A percentile compares a stretch with the other conserved stretches of the same genome.
Evolutionary conservation across 2,888 invertebrate genomes (phyloP).

Genomic region (Galeopsomyia nigrocyanea): DNA sequence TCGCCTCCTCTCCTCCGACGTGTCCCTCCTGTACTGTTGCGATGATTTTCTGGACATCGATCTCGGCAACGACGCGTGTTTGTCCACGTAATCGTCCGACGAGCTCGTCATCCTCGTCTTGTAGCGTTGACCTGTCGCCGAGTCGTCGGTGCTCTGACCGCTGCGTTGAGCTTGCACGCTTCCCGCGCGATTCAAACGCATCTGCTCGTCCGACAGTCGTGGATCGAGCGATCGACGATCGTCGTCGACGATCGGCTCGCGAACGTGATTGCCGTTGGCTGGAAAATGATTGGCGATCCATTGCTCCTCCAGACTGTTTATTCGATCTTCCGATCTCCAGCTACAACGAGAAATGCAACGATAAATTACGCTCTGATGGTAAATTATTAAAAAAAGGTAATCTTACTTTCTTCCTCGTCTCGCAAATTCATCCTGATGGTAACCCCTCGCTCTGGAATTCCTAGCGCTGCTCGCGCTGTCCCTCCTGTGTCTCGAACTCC

Average conservation of each 20-base stretch:
- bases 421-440: conserved; percentile 34
- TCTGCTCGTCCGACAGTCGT: conserved; percentile 26
- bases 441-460: conserved; percentile 6
- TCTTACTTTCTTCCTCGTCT: conserved; percentile 38
- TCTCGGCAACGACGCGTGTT: conserved; percentile 35
- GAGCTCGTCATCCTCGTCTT: conserved; percentile 58
- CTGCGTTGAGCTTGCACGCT: conserved; percentile 49
- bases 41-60: not conserved
- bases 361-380: not conserved
- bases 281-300: conserved; percentile 57
- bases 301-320: conserved; percentile 58
- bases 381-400: not conserved
- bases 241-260: conserved; percentile 43
- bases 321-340: conserved; percentile 62
- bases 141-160: conserved; percentile 45
- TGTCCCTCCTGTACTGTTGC: not conserved
- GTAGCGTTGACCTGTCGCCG: not conserved
- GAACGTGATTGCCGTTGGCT: not conserved
- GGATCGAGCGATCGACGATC: conserved; percentile 45
- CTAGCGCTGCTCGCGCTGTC: not conserved
- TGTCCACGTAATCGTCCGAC: conserved; percentile 59
- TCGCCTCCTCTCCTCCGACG: conserved; percentile 1
- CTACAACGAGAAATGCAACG: conserved; percentile 22
- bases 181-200: conserved; percentile 44
- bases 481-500: conserved; percentile 58